Conservation (phyloP, 2,888 invertebrate genomes). For the Habrosyne pyritoides region DNA sequence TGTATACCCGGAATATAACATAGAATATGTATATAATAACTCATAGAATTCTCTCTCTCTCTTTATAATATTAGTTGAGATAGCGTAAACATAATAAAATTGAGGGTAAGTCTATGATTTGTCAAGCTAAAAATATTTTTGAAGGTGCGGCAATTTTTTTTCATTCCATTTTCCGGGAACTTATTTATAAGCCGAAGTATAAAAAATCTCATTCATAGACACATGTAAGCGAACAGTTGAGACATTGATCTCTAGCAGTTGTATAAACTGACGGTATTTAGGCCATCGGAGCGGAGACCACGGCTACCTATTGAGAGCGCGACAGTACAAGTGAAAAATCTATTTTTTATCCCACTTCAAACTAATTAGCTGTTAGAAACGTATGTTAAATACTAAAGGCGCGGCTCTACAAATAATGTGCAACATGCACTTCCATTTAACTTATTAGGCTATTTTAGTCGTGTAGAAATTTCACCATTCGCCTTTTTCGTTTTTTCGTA, state of each 20-base stretch:
- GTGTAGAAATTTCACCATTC: constrained; percentile 23
- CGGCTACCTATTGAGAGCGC: constrained; percentile 51
- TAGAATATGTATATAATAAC: too few species aligned
- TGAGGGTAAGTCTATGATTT: too few species aligned
- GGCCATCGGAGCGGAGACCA: constrained; percentile 52
- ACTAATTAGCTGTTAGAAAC: constrained; percentile 58
- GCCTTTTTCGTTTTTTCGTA: constrained; percentile 24
- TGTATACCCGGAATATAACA: too few species aligned
- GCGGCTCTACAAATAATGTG: constrained; percentile 34
- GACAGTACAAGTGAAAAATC: constrained; percentile 56
- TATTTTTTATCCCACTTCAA: constrained; percentile 60
- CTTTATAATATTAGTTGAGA: too few species aligned
- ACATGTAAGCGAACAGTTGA: constrained; percentile 20
- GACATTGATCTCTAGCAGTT: constrained; percentile 41
- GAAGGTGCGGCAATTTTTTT: neutral
- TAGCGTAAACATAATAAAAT: too few species aligned
- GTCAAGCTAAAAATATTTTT: too few species aligned
- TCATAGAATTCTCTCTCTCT: too few species aligned
- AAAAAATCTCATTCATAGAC: constrained; percentile 17
- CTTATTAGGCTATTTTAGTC: constrained; percentile 35
- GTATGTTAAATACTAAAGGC: constrained; percentile 36
- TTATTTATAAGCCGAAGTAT: neutral
- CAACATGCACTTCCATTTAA: constrained; percentile 58
- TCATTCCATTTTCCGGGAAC: neutral
- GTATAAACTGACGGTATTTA: constrained; percentile 59